Evolutionary conservation across 2,888 invertebrate species (phyloP), one percentile per base, ranked within the genome.

Genomic region (Stenoptilia bipunctidactyla): DNA sequence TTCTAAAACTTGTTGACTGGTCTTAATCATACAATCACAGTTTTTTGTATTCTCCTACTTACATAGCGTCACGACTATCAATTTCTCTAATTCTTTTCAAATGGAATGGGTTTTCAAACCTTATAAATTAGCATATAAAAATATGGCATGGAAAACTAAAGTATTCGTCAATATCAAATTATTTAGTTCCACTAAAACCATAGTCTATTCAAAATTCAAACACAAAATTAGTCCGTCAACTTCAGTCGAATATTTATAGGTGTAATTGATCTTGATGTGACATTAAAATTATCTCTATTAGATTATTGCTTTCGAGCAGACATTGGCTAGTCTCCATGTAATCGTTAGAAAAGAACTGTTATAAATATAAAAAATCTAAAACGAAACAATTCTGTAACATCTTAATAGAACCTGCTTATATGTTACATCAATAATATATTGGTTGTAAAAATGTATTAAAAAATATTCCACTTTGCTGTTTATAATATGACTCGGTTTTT

Each of bases 1-100:
- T 84, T 76, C 71, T 82, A 73, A 75, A 80, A 75, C 75, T 80
- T 73, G 76, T 77, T 80, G 80, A 82, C 80, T 80, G 83, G 75
- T 82, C 82, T 82, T 83, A 83, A 75, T 76, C 77, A 63, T 80
- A 83, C 77, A 76, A 83, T 83, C 83, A 82, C 82, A 82, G 80
- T 67, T 77, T 76, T 66, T 79, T 76, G 74, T 77, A 77, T 80
- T 80, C 77, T 65, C 53, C 74, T 80, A 79, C 68, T 72, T 72
- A 80, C 59, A 69, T 80, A 80, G 66, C 77, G 64, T 68, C 75
- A 63, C 73, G 63, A 68, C 80, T 75, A 77, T 62, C 66, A 69
- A 66, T 67, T 71, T 54, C 60, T 56, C 66, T 75, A 73, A 58
- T 61, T 64, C 56, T 61, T 65, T 56, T 67, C 57, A 20, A 20